Base-by-base conservation (phyloP, 2,888 invertebrate species). In the Marronus borbonicus region DNA sequence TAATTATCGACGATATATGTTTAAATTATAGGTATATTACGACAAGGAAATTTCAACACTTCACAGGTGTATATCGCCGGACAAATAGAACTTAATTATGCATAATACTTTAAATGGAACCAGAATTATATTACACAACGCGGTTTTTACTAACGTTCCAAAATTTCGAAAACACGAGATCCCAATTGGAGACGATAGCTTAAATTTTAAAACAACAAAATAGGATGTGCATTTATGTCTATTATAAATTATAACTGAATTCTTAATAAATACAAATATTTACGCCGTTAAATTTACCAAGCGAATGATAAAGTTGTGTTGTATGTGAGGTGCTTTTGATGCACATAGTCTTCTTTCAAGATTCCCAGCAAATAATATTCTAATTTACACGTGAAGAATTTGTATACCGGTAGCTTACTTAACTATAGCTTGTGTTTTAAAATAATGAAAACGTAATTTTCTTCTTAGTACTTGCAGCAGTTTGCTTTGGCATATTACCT, bases 101-200 rank as follows among this genome's bases (percentile, higher is more conserved):
- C 28, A 68, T 68, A 14, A 68, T 68, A 50, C 50, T 68, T 24
- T 14, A 50, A 50, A 68, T 50, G 68, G 68, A 50, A 68, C 28
- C 28, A 17, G 28, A 28, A 50, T 68, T 50, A 24, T 17, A 58
- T 62, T 62, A 31, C 68, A 68, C 24, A 68, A 68, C 55, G 7
- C 39, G 39, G 8, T 7, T 20, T 20, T 58, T 24, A 55, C n/a
- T 62, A 62, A 10, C 12, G 14, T 50, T 14, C 10, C 3, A 24
- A 20, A 50, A 24, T n/a, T 49, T 68, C 68, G 28, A 68, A 68
- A 68, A 68, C 68, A 50, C 17, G 39, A 68, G n/a, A 68, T 52
- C 7, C 24, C 49, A 24, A 7, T 12, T 62, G 12, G 3, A 62
- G 28, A 62, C 28, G 1, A 60, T 62, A 1, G 8, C 8, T 44